A percentile compares a stretch with the other conserved stretches of the same genome.
phyloP scores from a whole-genome alignment of 2,888 invertebrate species.

The Amiota minor region DNA sequence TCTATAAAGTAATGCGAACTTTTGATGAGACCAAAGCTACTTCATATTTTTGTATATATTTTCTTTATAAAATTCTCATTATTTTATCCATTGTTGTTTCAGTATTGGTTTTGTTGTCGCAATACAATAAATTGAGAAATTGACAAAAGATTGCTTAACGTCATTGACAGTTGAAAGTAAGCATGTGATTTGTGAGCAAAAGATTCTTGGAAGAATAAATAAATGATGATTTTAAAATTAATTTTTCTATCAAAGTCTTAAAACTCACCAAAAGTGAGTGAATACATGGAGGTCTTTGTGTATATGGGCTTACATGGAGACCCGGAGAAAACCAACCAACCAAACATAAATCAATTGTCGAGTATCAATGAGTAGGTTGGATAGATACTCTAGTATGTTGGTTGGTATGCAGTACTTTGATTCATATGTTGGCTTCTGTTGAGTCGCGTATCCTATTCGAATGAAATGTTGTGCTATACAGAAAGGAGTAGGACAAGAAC shows the following conservation, averaged over 20 bases:
- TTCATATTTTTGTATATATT: conserved; percentile 12
- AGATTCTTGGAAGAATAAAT: not conserved
- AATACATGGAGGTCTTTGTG: too few species aligned
- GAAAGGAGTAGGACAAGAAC: too few species aligned
- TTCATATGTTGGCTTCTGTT: conserved; percentile 10
- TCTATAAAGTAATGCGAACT: too few species aligned
- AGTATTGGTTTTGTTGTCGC: conserved; percentile 49
- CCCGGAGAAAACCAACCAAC: not conserved
- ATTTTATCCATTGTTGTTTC: conserved; percentile 55
- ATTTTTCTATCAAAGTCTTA: conserved; percentile 4
- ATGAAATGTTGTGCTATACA: too few species aligned
- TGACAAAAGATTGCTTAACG: conserved; percentile 34
- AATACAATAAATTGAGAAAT: conserved; percentile 55
- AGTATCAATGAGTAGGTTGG: not conserved
- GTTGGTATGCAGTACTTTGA: not conserved
- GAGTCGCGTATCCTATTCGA: too few species aligned
- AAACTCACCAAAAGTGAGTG: too few species aligned
- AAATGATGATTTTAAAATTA: conserved; percentile 52
- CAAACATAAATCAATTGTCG: conserved; percentile 13
- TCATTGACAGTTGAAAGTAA: not conserved
- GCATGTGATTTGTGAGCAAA: not conserved
- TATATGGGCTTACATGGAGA: too few species aligned
- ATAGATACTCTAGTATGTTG: too few species aligned
- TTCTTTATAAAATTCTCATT: conserved; percentile 19
- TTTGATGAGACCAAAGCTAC: conserved; percentile 35